Conservation (phyloP, 2,797 vertebrate genomes). For the Xenopus petersii region DNA sequence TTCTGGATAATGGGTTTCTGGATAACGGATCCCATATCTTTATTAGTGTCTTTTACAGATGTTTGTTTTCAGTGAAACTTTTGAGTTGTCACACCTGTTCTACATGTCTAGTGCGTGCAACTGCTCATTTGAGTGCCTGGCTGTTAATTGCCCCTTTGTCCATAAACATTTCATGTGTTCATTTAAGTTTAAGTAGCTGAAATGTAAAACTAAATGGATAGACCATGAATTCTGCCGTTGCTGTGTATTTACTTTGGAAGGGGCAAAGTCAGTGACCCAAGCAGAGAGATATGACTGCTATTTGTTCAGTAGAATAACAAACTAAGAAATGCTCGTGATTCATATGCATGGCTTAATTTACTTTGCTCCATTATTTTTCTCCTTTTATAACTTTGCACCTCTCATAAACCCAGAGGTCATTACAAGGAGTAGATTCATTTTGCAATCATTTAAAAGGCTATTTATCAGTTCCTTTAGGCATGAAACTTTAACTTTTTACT, state of each 20-base stretch:
- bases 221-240: not conserved
- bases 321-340: constrained; percentile 2
- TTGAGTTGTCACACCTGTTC: too few species aligned
- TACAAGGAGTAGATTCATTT: not conserved
- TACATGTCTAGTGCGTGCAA: too few species aligned
- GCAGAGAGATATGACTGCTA: not conserved
- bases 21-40: too few species aligned
- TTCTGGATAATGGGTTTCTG: too few species aligned
- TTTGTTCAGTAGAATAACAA: not conserved
- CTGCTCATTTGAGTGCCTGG: too few species aligned
- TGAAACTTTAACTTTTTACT: too few species aligned
- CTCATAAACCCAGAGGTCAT: not conserved
- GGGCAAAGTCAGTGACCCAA: not conserved
- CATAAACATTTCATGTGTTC: too few species aligned
- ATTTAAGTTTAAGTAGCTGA: too few species aligned
- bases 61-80: too few species aligned
- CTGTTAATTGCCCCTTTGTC: too few species aligned
- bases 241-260: not conserved
- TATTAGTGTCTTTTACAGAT: too few species aligned
- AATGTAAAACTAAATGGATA: not conserved
- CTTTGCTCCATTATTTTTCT: not conserved
- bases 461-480: too few species aligned
- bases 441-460: not conserved
- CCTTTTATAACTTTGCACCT: not conserved
- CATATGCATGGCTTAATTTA: not conserved